Evolutionary conservation across 2,888 invertebrate genomes (phyloP).

Genomic region (Nycteola revayana): DNA sequence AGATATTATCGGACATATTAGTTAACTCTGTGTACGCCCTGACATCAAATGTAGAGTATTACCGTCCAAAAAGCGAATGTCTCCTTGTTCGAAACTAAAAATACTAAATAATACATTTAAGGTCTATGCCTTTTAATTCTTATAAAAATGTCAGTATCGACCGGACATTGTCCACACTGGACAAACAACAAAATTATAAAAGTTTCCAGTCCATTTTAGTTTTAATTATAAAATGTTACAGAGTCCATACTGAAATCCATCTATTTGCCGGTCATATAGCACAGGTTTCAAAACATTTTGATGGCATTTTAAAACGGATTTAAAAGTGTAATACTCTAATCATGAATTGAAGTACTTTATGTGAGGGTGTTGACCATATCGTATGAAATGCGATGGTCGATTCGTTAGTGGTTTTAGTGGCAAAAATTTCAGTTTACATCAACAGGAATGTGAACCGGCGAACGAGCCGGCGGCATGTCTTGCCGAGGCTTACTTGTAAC

Average conservation of each 20-base stretch:
- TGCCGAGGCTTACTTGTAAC: slow-evolving; percentile 49
- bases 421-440: slow-evolving; percentile 54
- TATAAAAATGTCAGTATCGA: slow-evolving; percentile 8
- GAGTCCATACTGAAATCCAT: slow-evolving; percentile 13
- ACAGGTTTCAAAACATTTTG: slow-evolving; percentile 39
- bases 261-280: slow-evolving; percentile 30
- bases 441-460: slow-evolving; percentile 39
- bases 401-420: slow-evolving; percentile 44
- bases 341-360: slow-evolving; percentile 45
- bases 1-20: slow-evolving; percentile 7
- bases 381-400: slow-evolving; percentile 52
- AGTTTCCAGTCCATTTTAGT: too few species aligned
- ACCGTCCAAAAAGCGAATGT: slow-evolving; percentile 38
- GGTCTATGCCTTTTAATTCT: slow-evolving; percentile 29
- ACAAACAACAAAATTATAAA: slow-evolving; percentile 20
- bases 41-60: slow-evolving; percentile 27
- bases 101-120: slow-evolving; percentile 25
- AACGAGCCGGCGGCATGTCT: slow-evolving; percentile 33
- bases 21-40: slow-evolving; percentile 20
- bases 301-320: slow-evolving; percentile 44
- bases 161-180: slow-evolving; percentile 22
- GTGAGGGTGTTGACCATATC: slow-evolving; percentile 29
- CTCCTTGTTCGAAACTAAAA: slow-evolving; percentile 37
- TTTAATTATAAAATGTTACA: slow-evolving; percentile 12
- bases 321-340: slow-evolving; percentile 44